These are phyloP conservation scores for Hyposoter dolosus DNA, from an alignment of 2,888 invertebrate genomes.

Conservation along the genomic window DNA sequence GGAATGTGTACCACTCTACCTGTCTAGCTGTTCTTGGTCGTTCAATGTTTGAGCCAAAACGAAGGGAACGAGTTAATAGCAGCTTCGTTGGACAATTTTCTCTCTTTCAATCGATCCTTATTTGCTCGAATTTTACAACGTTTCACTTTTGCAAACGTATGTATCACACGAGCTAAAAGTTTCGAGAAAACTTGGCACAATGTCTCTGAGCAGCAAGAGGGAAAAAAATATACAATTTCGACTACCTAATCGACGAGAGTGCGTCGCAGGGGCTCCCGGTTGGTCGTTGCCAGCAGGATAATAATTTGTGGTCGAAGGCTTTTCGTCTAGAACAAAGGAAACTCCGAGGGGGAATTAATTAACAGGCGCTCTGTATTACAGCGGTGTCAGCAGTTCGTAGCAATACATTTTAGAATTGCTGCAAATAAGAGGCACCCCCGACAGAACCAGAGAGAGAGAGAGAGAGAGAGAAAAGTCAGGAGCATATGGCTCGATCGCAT, in stretches of 20 bases:
- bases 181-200: neutral
- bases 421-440: slow-evolving; percentile 72
- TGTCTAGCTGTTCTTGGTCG: neutral
- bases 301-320: slow-evolving; percentile 74
- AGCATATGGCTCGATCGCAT: slow-evolving; percentile 83
- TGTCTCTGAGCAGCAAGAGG: neutral
- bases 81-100: slow-evolving; percentile 25
- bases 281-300: slow-evolving; percentile 57
- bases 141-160: neutral
- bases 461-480: slow-evolving; percentile 74
- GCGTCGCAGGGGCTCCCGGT: neutral
- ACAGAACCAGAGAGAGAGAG: slow-evolving; percentile 29
- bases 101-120: slow-evolving; percentile 9
- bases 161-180: neutral
- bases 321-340: slow-evolving; percentile 82
- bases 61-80: neutral
- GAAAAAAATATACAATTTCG: neutral
- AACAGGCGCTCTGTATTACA: slow-evolving; percentile 76
- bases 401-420: slow-evolving; percentile 47
- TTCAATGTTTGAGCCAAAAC: neutral
- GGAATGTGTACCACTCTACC: neutral
- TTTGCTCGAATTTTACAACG: slow-evolving; percentile 11
- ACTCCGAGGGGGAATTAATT: slow-evolving; percentile 81
- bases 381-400: slow-evolving; percentile 22
- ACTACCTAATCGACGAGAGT: slow-evolving; percentile 39